phyloP scores from a whole-genome alignment of 2,797 vertebrate genomes.

The Picus viridis region DNA sequence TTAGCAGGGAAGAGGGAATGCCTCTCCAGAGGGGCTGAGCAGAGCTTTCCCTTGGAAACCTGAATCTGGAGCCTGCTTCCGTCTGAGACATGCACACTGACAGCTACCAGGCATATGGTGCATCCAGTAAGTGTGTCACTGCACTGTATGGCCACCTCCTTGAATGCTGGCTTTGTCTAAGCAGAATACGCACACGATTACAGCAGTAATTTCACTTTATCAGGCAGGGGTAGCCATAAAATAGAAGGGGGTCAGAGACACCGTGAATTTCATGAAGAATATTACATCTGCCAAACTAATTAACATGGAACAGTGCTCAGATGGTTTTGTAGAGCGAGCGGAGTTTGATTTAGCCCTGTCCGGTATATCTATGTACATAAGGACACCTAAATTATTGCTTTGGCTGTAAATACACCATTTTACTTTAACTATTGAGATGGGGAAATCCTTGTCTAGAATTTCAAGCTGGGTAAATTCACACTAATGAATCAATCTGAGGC shows the following conservation, averaged over 20 bases:
- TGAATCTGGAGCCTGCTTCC: not conserved
- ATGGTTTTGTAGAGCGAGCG: not conserved
- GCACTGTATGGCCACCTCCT: not conserved
- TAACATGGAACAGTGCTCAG: not conserved
- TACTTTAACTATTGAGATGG: not conserved
- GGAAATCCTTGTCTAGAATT: not conserved
- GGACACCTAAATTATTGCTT: not conserved
- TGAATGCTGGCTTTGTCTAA: not conserved
- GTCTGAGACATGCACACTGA: accelerated
- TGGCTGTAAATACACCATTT: not conserved
- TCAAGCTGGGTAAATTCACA: not conserved
- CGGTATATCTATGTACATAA: not conserved
- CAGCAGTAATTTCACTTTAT: not conserved
- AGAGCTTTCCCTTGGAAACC: not conserved
- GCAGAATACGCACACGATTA: not conserved
- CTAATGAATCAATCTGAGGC: not conserved
- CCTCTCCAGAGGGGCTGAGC: not conserved
- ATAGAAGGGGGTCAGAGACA: not conserved
- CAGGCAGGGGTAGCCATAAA: not conserved
- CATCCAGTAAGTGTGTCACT: accelerated
- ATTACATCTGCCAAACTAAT: not conserved
- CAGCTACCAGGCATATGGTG: not conserved
- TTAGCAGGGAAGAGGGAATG: not conserved
- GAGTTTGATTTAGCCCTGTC: not conserved
- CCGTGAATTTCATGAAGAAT: not conserved